phyloP scores from a whole-genome alignment of 1,140 invertebrate species.

The Ceratosolen solmsi region DNA sequence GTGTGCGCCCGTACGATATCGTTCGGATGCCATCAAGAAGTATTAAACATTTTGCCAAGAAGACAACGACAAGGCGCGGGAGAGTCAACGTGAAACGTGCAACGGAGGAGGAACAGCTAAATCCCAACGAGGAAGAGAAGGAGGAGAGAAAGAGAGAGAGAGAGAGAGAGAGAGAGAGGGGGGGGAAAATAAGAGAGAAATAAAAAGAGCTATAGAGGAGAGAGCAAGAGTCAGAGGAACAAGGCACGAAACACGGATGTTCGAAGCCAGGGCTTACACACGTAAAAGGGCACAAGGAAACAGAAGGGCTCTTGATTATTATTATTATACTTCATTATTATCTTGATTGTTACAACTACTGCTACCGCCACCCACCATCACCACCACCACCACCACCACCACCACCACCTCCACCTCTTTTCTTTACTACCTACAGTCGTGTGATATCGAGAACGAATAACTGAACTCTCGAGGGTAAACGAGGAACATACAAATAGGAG shows the following conservation, averaged over 20 bases:
- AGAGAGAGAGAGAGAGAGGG: not conserved
- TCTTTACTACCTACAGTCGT: not conserved
- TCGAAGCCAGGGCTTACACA: not conserved
- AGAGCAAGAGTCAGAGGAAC: not conserved
- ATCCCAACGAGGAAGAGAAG: not conserved
- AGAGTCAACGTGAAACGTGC: not conserved
- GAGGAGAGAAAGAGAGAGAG: no score
- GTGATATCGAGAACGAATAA: not conserved
- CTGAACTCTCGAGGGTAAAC: slow-evolving; percentile 5
- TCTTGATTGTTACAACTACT: no score
- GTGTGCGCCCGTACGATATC: not conserved
- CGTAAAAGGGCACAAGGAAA: not conserved
- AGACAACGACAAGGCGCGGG: not conserved
- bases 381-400: no score
- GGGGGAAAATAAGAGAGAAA: not conserved
- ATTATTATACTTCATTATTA: no score
- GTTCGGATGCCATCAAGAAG: not conserved
- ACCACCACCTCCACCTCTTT: not conserved
- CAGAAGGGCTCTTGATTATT: no score
- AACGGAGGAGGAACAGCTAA: no score
- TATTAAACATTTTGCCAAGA: not conserved
- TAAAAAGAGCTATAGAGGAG: not conserved
- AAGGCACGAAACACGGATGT: no score
- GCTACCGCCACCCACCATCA: no score
- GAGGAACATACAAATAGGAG: not conserved